Conservation (phyloP, 1,140 invertebrate species). For the Saccostrea glomerata region DNA sequence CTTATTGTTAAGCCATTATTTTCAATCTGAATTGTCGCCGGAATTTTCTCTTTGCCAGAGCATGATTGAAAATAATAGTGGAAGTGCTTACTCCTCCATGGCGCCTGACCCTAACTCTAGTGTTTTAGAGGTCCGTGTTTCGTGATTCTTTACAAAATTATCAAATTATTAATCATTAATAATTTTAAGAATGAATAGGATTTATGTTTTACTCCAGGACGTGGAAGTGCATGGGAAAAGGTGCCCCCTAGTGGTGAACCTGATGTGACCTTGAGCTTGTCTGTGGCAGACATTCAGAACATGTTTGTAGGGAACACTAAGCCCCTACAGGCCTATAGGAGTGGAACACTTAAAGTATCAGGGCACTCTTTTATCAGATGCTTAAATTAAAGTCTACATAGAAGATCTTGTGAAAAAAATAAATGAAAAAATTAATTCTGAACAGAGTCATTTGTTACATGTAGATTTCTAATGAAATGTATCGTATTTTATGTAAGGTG, state of each 20-base stretch:
- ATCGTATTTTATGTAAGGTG: not conserved
- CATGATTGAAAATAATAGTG: too few species aligned
- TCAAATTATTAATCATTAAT: too few species aligned
- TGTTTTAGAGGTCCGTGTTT: too few species aligned
- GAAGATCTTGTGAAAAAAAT: slow-evolving; percentile 72
- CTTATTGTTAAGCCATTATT: too few species aligned
- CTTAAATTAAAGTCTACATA: slow-evolving; percentile 67
- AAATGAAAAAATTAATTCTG: slow-evolving; percentile 54
- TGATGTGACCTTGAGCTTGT: slow-evolving; percentile 72
- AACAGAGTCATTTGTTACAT: not conserved
- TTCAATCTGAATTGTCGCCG: too few species aligned
- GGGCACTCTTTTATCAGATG: slow-evolving; percentile 72
- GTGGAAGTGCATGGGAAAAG: slow-evolving; percentile 70
- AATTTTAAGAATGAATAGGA: too few species aligned
- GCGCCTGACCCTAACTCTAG: too few species aligned
- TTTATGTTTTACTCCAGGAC: slow-evolving; percentile 53
- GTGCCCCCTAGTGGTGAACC: slow-evolving; percentile 65
- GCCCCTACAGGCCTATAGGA: slow-evolving; percentile 77
- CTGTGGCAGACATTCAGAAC: slow-evolving; percentile 67
- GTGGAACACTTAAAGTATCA: slow-evolving; percentile 71
- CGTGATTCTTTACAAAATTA: too few species aligned
- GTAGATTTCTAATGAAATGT: not conserved
- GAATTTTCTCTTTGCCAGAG: too few species aligned
- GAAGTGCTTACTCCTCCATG: too few species aligned
- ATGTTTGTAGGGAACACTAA: slow-evolving; percentile 72